Evolutionary conservation across 2,797 vertebrate species (phyloP), one percentile per base, ranked within the genome.

Genomic region (Petrocephalus sullivani): DNA sequence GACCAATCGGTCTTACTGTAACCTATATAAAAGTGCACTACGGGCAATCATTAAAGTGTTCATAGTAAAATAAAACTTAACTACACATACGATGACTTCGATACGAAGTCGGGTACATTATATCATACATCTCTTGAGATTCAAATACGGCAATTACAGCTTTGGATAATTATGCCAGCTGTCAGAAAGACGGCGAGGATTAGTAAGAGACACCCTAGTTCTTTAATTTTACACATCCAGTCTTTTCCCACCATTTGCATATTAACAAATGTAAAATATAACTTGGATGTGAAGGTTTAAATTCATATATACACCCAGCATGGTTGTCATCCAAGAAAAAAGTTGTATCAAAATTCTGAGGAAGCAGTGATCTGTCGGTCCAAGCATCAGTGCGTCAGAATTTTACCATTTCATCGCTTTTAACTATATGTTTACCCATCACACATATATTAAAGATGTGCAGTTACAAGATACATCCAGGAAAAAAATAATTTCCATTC

Each of bases 231-330:
- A 54, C 37, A 87, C 85, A 87, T 46, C 54, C 86, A 87, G 21
- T 51, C 82, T 84, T 75, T 85, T 67, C 53, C 19, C 14, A 84
- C 61, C 37, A 82, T 87, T 87, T 89, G 71, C 60, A 64, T 85
- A 86, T 88, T 71, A 88, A 75, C 83, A 86, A 84, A 58, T 71
- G 64, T 86, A 87, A 89, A 89, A 87, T 78, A 82, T 82, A 87
- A 10, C 9, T 2, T 33, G 82, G 82, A 84, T 56, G n/a, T 81
- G 19, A 41, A 87, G 61, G 33, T 75, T 46, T 53, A 57, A 37
- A 56, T 87, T 57, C 49, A 81, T 60, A 87, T 23, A 61, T n/a
- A 56, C 19, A 86, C 28, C 71, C 71, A 78, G 23, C 58, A 51
- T 6, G 21, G 58, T 60, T n/a, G 78, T 82, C 53, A 89, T 21